Percentiles rank a stretch among this genome's conserved stretches.
Evolutionary conservation across 2,888 invertebrate genomes (phyloP).

Genomic region (Idaea biselata): DNA sequence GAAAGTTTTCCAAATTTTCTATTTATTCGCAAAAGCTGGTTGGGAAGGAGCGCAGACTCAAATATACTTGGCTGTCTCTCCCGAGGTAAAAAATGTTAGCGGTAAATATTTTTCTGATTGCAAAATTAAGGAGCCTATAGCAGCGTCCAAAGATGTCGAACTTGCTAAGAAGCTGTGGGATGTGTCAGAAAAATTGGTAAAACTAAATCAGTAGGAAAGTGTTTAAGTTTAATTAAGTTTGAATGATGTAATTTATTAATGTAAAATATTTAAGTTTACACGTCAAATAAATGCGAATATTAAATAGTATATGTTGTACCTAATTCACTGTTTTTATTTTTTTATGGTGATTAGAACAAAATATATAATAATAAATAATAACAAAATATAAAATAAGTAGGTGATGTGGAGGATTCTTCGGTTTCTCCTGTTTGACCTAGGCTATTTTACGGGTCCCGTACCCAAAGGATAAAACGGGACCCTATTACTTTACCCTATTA

Average conservation of each 20-base stretch:
- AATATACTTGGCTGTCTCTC: constrained; percentile 75
- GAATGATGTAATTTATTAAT: background rate
- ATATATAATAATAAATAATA: too few species aligned
- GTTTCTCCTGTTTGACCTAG: too few species aligned
- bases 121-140: constrained; percentile 54
- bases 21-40: constrained; percentile 38
- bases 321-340: too few species aligned
- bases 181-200: constrained; percentile 69
- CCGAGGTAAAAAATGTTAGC: constrained; percentile 75
- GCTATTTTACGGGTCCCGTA: too few species aligned
- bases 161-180: constrained; percentile 83
- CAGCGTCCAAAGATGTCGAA: constrained; percentile 66
- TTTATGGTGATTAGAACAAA: too few species aligned
- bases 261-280: too few species aligned
- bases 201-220: constrained; percentile 32
- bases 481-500: too few species aligned
- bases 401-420: too few species aligned
- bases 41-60: constrained; percentile 73
- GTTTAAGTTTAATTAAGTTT: background rate
- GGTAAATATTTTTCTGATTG: constrained; percentile 84
- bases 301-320: too few species aligned
- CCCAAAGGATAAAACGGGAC: too few species aligned
- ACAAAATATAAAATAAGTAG: too few species aligned
- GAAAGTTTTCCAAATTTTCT: constrained; percentile 50
- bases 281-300: too few species aligned